Evolutionary conservation across 1,140 invertebrate species (phyloP), one percentile per base, ranked within the genome.

Genomic region (Neelides sp.): DNA sequence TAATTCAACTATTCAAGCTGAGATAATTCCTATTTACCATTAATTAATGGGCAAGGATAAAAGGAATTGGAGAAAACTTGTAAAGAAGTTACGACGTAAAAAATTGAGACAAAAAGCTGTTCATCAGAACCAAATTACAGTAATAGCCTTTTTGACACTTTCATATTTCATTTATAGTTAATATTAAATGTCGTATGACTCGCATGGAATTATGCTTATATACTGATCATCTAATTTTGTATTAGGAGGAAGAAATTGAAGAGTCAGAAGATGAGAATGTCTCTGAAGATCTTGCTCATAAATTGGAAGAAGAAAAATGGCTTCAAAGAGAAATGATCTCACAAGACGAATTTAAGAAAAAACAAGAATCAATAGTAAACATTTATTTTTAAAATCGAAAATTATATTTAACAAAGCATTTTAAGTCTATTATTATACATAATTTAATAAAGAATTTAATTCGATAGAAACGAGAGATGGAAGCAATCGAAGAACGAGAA

Each of bases 1-100:
- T n/a, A n/a, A n/a, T n/a, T n/a, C n/a, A n/a, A n/a, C n/a, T n/a
- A n/a, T n/a, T n/a, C n/a, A n/a, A n/a, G n/a, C n/a, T n/a, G n/a
- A n/a, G n/a, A n/a, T n/a, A n/a, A n/a, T n/a, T n/a, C n/a, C n/a
- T n/a, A n/a, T 32, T 32, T 32, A 8, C n/a, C 7, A 32, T 32
- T 32, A 32, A n/a, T 7, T 13, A 32, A 57, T 57, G 55, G 51
- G 54, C 3, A 54, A 52, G 23, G 58, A 60, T 30, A 54, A 50
- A 26, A 35, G 58, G 17, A 15, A 36, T 7, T 60, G 58, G 58
- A 47, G 58, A 22, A 60, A 60, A 40, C 30, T 57, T 10, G 55
- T 60, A 1, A 60, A 60, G 35, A 60, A 57, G 19, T 40, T 60
- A 17, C 43, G 52, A 36, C n/a, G 58, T 10, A 54, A 55, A 43